Base-by-base conservation (phyloP, 2,113 vertebrate species). In the Campylomormyrus tamandua region DNA sequence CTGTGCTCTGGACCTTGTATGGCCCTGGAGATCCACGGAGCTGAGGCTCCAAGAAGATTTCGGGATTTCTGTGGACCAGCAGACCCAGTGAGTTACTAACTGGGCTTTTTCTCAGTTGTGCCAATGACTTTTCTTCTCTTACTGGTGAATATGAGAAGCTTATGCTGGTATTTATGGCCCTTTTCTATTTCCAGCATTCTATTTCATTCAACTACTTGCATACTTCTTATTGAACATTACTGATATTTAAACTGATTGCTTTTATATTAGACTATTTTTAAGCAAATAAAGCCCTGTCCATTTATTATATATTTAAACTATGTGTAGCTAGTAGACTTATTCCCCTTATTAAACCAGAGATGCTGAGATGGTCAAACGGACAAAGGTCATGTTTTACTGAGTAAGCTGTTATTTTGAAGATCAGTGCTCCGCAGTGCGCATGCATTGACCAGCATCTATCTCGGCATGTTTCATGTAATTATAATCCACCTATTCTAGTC, bases 1-100 rank as follows among this genome's bases (percentile, higher is more conserved):
- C 91, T 97, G 83, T 96, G 93, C 91, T 95, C 96, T 13, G 97
- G 97, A 35, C 95, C 97, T 89, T 97, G 96, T 19, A 95, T 99
- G 93, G 98, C 96, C 31, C 93, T 99, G 87, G 98, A 99, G 92
- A 96, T 99, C 92, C 96, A 94, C 11, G 95, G 97, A 2, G 90
- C 92, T 0, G 94, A 98, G 31, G 50, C 94, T 89, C 92, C 95
- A 10, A 96, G 95, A 94, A 92, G 94, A 24, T 99, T 99, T 94
- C 96, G 98, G 92, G 96, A 97, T 50, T 97, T 98, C 93, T 99
- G 98, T 91, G 98, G 98, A 19, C 98, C 98, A 39, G 95, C 96
- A 35, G 98, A 99, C 92, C 98, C 98, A 87, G 98, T 99, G 96
- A 99, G 98, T 98, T 56, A 89, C 48, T 89, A 89, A 50, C 27